phyloP scores from a whole-genome alignment of 2,888 invertebrate species.

The Smittia aterrima region DNA sequence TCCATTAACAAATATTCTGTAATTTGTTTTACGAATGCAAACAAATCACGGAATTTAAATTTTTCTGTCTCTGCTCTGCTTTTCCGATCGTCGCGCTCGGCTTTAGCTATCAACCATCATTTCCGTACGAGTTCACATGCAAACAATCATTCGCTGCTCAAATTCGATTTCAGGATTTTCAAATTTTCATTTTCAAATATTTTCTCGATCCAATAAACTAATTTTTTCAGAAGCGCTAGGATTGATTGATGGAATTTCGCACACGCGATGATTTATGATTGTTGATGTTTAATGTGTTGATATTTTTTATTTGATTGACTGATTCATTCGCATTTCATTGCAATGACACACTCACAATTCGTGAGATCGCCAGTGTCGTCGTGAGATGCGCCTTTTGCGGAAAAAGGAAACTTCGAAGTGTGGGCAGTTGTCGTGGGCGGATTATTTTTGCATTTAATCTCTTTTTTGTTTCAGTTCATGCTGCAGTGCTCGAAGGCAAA shows the following conservation, averaged over 20 bases:
- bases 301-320: slow-evolving; percentile 39
- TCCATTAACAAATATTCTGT: slow-evolving; percentile 26
- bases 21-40: slow-evolving; percentile 16
- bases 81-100: background rate
- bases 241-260: slow-evolving; percentile 39
- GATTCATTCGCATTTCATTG: slow-evolving; percentile 4
- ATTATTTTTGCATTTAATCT: background rate
- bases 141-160: background rate
- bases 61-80: background rate
- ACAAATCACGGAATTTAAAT: slow-evolving; percentile 19
- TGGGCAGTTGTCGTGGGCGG: background rate
- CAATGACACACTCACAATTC: slow-evolving; percentile 8
- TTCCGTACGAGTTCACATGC: slow-evolving; percentile 13
- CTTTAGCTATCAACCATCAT: background rate
- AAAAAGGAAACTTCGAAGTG: background rate
- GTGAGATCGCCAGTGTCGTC: background rate
- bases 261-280: slow-evolving; percentile 38
- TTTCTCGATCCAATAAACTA: slow-evolving; percentile 14
- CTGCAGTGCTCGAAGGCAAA: background rate
- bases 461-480: background rate
- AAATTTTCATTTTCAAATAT: background rate
- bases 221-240: slow-evolving; percentile 10
- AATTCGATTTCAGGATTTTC: background rate
- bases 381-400: background rate
- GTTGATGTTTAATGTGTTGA: slow-evolving; percentile 40